These are phyloP conservation scores for Venustoraphidia nigricollis DNA, from an alignment of 2,888 invertebrate genomes.

Conservation along the genomic window DNA sequence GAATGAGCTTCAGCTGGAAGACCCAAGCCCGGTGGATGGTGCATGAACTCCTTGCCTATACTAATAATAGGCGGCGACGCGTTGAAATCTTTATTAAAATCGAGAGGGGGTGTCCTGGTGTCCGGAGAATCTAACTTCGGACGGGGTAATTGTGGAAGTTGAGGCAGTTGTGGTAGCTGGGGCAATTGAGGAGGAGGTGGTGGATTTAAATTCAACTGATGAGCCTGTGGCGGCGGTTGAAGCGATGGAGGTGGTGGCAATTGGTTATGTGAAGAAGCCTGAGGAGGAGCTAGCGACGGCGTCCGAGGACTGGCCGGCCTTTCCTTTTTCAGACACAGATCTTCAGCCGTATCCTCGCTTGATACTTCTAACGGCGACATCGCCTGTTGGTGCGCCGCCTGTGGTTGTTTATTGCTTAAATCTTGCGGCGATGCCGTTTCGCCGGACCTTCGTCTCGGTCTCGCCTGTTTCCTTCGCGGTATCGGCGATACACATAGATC, in stretches of 20 bases:
- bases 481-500: constrained; percentile 55
- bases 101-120: background rate
- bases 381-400: constrained; percentile 8
- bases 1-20: constrained; percentile 16
- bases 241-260: constrained; percentile 39
- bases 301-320: constrained; percentile 6
- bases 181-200: constrained; percentile 12
- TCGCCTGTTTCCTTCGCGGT: constrained; percentile 71
- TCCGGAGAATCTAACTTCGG: background rate
- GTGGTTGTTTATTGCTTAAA: constrained; percentile 29
- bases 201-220: constrained; percentile 13
- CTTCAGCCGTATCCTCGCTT: constrained; percentile 33
- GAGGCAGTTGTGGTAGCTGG: constrained; percentile 7
- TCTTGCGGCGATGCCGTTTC: constrained; percentile 50
- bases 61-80: too few species aligned
- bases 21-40: background rate
- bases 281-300: constrained; percentile 1
- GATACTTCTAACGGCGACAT: constrained; percentile 29
- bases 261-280: constrained; percentile 11
- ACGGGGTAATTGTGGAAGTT: constrained; percentile 6
- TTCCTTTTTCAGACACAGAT: constrained; percentile 42
- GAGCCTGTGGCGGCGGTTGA: constrained; percentile 30
- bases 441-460: constrained; percentile 70
- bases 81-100: too few species aligned
- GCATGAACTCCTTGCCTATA: constrained; percentile 5